Base-by-base conservation (phyloP, 2,888 invertebrate genomes). In the Zaprionus lineosus region DNA sequence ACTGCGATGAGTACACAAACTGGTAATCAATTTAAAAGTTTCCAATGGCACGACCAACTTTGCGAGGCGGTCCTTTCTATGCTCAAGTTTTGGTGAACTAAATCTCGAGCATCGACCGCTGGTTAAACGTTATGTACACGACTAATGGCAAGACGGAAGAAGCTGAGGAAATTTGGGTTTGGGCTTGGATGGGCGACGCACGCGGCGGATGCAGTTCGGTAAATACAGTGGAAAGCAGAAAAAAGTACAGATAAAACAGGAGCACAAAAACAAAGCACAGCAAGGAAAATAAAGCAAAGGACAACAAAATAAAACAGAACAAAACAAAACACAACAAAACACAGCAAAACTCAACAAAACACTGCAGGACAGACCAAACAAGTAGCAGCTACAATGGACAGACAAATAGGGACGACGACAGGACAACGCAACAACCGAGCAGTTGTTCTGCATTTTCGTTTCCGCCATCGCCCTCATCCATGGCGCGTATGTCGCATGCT, bases 371-470 rank as follows among this genome's bases (percentile, higher is more conserved):
- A n/a, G n/a, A n/a, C n/a, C n/a, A n/a, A 66, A 65, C 44, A 65
- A 41, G 60, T 34, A 60, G 48, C 24, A 24, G 24, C 6, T 46
- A 60, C 51, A 57, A 33, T 36, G 29, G 3, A 34, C 31, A 60
- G 50, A 60, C 46, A 55, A 70, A 44, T 51, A 57, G 16, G 51
- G 47, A 39, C 34, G 55, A 52, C 59, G 62, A 21, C 46, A 56
- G 15, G 21, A 63, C 26, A 64, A 69, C 65, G 66, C 48, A 67
- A 51, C 51, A 61, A 67, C 61, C 65, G 56, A 64, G 29, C 68
- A 76, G 81, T 81, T 74, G 76, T 63, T 79, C 67, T 70, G 81
- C 82, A 79, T 83, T 81, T 83, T 84, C 84, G 81, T 63, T 83
- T 81, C 81, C 84, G 83, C 56, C 46, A 51, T 28, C 24, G 37